Conservation (phyloP, 2,797 vertebrate species). For the Scomberomorus guttatus region DNA sequence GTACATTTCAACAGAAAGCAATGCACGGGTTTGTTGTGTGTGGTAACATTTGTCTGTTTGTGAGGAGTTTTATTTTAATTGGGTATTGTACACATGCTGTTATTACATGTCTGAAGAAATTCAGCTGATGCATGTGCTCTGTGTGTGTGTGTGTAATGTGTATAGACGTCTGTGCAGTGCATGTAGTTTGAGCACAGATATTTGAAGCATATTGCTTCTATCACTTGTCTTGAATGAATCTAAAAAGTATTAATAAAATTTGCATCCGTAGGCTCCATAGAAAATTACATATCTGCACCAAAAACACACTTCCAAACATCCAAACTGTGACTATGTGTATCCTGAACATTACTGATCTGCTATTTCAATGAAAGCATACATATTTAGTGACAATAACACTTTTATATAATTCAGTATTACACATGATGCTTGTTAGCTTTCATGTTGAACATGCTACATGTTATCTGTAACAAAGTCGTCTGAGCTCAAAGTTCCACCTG, state of each 20-base stretch:
- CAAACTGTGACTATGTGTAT: too few relatives aligned
- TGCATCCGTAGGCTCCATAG: too few relatives aligned
- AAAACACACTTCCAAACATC: too few relatives aligned
- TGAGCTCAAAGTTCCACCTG: too few relatives aligned
- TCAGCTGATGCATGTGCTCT: not conserved
- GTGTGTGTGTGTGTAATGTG: not conserved
- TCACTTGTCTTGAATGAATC: not conserved
- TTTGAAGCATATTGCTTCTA: not conserved
- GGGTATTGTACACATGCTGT: constrained; percentile 46
- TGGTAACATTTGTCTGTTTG: constrained; percentile 68
- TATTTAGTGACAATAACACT: too few relatives aligned
- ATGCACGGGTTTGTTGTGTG: constrained; percentile 63
- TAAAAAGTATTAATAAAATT: not conserved
- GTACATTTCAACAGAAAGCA: constrained; percentile 76
- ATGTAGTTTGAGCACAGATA: not conserved
- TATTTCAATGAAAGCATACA: too few relatives aligned
- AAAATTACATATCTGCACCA: too few relatives aligned
- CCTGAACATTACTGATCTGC: too few relatives aligned
- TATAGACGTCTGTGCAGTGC: not conserved
- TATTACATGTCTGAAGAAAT: constrained; percentile 41
- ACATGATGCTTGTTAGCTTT: too few relatives aligned
- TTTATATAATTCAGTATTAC: not conserved
- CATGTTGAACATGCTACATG: too few relatives aligned
- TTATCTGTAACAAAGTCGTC: too few relatives aligned
- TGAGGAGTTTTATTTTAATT: constrained; percentile 62